These are phyloP conservation scores for Cataglyphis albicans DNA, from an alignment of 2,888 invertebrate genomes.

Conservation along the genomic window DNA sequence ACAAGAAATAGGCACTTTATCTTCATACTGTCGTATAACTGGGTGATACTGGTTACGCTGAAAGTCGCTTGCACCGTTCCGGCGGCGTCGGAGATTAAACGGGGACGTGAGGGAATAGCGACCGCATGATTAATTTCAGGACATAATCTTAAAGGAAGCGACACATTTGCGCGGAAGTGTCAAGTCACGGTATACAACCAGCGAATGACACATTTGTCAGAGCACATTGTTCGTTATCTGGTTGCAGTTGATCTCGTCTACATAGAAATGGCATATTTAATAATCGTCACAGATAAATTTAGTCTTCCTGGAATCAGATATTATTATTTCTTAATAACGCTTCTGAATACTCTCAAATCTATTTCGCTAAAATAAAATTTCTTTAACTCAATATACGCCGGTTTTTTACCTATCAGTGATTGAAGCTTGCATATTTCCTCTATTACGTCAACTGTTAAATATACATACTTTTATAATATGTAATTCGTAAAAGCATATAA, in stretches of 20 bases:
- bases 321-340: neutral
- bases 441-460: neutral
- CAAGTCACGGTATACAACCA: slow-evolving; percentile 7
- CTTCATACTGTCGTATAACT: slow-evolving; percentile 57
- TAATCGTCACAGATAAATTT: neutral
- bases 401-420: slow-evolving; percentile 4
- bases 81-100: slow-evolving; percentile 52
- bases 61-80: slow-evolving; percentile 50
- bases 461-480: neutral
- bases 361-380: slow-evolving; percentile 11
- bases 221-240: slow-evolving; percentile 21
- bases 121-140: slow-evolving; percentile 61
- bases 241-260: slow-evolving; percentile 22
- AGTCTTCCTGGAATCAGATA: neutral
- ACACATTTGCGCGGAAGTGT: slow-evolving; percentile 43
- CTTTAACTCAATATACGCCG: neutral
- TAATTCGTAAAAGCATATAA: slow-evolving; percentile 3
- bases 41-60: slow-evolving; percentile 47
- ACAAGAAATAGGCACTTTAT: slow-evolving; percentile 59
- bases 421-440: neutral
- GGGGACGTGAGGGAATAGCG: slow-evolving; percentile 16
- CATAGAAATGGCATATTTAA: slow-evolving; percentile 11
- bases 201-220: slow-evolving; percentile 42
- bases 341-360: neutral
- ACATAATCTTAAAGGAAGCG: slow-evolving; percentile 60